Percentiles rank a stretch among this genome's conserved stretches.
phyloP scores from a whole-genome alignment of 2,888 invertebrate species.

The Heliconius hortense region DNA sequence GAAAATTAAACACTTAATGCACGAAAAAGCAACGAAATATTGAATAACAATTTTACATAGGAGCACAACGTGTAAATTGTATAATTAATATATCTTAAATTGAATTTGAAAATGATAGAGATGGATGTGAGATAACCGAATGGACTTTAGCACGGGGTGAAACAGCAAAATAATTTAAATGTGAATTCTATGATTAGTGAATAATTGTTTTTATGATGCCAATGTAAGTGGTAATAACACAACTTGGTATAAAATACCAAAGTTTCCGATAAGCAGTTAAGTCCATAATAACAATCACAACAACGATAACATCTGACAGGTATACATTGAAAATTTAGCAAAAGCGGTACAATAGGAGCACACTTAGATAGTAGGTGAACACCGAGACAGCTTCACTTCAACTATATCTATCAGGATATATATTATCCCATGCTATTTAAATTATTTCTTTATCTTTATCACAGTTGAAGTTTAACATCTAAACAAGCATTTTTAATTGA shows the following conservation, averaged over 20 bases:
- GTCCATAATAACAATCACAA: constrained; percentile 63
- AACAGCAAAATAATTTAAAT: constrained; percentile 59
- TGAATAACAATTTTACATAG: constrained; percentile 70
- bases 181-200: constrained; percentile 49
- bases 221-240: constrained; percentile 45
- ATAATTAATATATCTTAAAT: constrained; percentile 44
- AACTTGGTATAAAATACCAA: constrained; percentile 53
- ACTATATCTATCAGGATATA: constrained; percentile 37
- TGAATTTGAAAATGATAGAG: constrained; percentile 27
- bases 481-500: constrained; percentile 58
- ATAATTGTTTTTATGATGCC: constrained; percentile 49
- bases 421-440: constrained; percentile 2
- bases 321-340: constrained; percentile 62
- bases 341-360: constrained; percentile 66
- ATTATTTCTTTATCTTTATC: constrained; percentile 35
- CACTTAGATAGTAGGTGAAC: constrained; percentile 51
- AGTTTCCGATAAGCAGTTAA: constrained; percentile 66
- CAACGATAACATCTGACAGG: constrained; percentile 58
- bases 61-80: constrained; percentile 56
- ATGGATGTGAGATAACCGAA: constrained; percentile 42
- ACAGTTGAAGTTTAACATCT: constrained; percentile 60
- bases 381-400: constrained; percentile 46
- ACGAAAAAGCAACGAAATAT: constrained; percentile 60
- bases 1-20: constrained; percentile 63
- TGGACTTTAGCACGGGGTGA: constrained; percentile 39